Evolutionary conservation across 1,140 invertebrate genomes (phyloP), one percentile per base, ranked within the genome.

Genomic region (Gerris buenoi): DNA sequence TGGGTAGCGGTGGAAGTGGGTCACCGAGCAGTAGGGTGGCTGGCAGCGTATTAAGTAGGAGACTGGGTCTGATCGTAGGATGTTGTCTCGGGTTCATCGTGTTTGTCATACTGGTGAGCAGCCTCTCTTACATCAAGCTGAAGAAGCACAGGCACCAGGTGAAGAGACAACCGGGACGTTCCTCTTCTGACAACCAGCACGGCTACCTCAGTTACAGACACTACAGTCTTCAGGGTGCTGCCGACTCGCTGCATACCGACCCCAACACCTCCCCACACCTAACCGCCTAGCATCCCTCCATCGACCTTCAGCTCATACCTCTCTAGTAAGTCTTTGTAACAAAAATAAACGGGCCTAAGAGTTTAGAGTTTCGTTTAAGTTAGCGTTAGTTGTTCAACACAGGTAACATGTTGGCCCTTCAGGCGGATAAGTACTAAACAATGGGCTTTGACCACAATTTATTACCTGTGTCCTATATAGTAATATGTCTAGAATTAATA

Each of bases 71-170:
- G 46, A 90, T 93, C 65, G 85, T 93, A 3, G 90, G 90, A 46
- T 88, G 87, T 73, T 89, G 87, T 69, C 85, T 93, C 82, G 90
- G 89, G 66, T 88, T 90, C 73, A 83, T 91, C 23, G 88, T 93
- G 5, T 91, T 93, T 72, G 81, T 93, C 23, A 84, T 91, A 0
- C 80, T 92, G 68, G 86, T 91, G 1, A 88, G 89, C 1, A 84
- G 88, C 27, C 78, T 93, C n/a, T 88, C 88, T 23, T 92, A 91
- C 75, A 83, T 92, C 69, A 90, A 92, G 75, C 83, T 91, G 68
- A 91, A 91, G 75, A 91, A 91, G 75, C 88, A 89, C 71, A 79
- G 89, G 18, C 84, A 85, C 63, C 82, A 85, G 5, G 80, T 84
- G 2, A 91, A 91, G 78, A 76, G 85, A 29, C 85, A 87, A 71